A percentile compares a stretch with the other conserved stretches of the same genome.
These are phyloP conservation scores for Drosophila simulans DNA, from an alignment of 1,140 invertebrate genomes.

Conservation along the genomic window DNA sequence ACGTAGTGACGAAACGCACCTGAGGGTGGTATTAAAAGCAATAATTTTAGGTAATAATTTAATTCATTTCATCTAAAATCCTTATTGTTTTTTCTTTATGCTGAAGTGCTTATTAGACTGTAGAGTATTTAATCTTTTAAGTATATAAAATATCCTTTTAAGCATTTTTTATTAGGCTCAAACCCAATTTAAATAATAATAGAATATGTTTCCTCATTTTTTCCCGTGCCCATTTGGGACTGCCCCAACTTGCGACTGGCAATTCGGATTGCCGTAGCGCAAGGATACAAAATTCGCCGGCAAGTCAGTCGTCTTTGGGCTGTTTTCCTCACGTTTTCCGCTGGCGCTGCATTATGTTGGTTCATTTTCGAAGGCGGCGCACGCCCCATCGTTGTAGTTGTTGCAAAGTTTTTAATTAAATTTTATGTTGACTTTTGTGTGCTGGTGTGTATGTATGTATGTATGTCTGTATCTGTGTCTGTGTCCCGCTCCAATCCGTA, in stretches of 20 bases:
- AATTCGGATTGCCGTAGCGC: constrained; percentile 18
- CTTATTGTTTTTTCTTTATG: background rate
- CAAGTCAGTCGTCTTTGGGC: constrained; percentile 1
- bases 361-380: constrained; percentile 46
- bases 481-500: constrained; percentile 18
- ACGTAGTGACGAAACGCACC: too few species aligned
- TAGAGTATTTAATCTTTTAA: too few species aligned
- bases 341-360: constrained; percentile 57
- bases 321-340: constrained; percentile 30
- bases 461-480: too few species aligned
- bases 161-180: too few species aligned
- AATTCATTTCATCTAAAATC: too few species aligned
- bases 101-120: too few species aligned
- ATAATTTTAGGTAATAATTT: too few species aligned
- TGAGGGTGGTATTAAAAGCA: too few species aligned
- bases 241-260: constrained; percentile 31
- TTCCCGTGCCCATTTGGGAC: constrained; percentile 1
- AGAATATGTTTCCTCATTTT: background rate
- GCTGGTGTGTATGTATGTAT: too few species aligned
- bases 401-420: constrained; percentile 81
- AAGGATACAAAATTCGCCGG: constrained; percentile 28
- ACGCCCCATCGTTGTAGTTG: constrained; percentile 58
- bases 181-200: too few species aligned
- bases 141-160: background rate
- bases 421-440: constrained; percentile 72